Evolutionary conservation across 2,797 vertebrate species (phyloP).

Genomic region (Oceanodroma leucorhoa): DNA sequence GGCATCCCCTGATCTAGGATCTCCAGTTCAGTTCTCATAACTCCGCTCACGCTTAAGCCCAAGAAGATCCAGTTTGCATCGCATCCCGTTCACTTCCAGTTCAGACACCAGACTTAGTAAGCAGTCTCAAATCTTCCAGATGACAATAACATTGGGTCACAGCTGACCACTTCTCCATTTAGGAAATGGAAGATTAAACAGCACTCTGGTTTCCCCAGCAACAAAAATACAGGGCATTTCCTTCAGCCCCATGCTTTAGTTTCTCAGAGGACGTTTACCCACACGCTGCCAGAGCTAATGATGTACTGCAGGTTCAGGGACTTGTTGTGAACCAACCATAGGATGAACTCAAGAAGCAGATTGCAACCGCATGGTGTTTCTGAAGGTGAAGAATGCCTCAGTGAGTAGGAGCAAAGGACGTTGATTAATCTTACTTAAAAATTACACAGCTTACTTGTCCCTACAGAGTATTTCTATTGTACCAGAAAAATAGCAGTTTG

Average conservation of each 20-base stretch:
- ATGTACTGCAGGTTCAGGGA: neutral
- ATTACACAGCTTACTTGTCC: neutral
- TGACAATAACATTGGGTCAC: neutral
- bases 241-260: neutral
- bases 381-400: conserved; percentile 7
- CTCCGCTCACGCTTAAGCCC: neutral
- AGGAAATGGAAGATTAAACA: conserved; percentile 16
- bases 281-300: neutral
- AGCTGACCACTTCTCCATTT: neutral
- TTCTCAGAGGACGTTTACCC: conserved; percentile 21
- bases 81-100: neutral
- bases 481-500: neutral
- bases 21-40: neutral
- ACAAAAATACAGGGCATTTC: neutral
- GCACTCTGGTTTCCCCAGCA: neutral
- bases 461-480: neutral
- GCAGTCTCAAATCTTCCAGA: neutral
- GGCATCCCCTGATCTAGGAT: neutral
- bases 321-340: neutral
- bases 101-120: neutral
- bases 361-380: neutral
- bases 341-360: neutral
- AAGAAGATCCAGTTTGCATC: neutral
- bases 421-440: conserved; percentile 27
- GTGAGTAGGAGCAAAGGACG: neutral